These are phyloP conservation scores for Sesamia nonagrioides DNA, from an alignment of 1,140 invertebrate species.

Conservation along the genomic window DNA sequence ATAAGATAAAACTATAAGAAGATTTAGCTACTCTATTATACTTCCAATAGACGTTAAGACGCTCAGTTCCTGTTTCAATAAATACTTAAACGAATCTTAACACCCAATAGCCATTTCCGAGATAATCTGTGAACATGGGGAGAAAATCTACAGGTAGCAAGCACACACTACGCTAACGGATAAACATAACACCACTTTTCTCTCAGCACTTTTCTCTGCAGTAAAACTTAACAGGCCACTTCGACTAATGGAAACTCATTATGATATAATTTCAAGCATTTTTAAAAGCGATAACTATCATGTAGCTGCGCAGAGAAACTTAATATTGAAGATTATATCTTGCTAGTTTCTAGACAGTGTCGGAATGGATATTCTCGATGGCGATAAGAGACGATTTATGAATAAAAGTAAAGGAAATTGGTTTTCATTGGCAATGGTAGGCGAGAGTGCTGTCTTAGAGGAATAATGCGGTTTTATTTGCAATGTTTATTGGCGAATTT, in stretches of 20 bases:
- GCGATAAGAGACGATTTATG: conserved; percentile 23
- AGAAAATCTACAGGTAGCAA: conserved; percentile 53
- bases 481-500: neutral
- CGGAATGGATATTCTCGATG: conserved; percentile 29
- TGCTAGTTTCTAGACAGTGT: neutral
- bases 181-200: conserved; percentile 56
- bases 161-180: conserved; percentile 45
- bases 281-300: conserved; percentile 54
- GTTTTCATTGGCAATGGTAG: neutral
- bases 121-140: conserved; percentile 27
- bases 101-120: conserved; percentile 29
- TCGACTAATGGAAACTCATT: conserved; percentile 56
- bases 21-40: neutral
- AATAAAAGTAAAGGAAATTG: conserved; percentile 28
- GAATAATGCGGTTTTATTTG: neutral
- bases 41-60: conserved; percentile 2
- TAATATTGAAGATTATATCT: conserved; percentile 42
- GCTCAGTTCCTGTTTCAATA: conserved; percentile 26
- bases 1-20: conserved; percentile 9
- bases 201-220: conserved; percentile 56
- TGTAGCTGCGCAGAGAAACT: conserved; percentile 45
- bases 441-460: neutral
- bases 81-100: conserved; percentile 5
- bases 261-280: conserved; percentile 59
- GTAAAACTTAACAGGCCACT: conserved; percentile 57